Percentiles rank a stretch among this genome's conserved stretches.
These are phyloP conservation scores for Catalaphyllia jardinei DNA, from an alignment of 64 coral and sea anemone species.

Conservation along the genomic window DNA sequence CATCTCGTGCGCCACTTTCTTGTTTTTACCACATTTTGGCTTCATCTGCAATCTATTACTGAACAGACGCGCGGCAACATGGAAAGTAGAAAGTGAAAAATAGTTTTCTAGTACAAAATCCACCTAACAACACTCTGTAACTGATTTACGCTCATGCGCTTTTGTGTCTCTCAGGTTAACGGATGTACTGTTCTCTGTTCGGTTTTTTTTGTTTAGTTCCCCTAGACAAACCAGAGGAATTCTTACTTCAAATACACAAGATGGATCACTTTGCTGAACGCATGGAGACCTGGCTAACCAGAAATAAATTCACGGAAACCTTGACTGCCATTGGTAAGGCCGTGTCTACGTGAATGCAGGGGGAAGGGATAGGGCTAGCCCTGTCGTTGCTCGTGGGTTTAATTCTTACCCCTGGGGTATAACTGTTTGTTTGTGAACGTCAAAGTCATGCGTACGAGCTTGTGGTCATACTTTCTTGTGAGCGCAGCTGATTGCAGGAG, in stretches of 20 bases:
- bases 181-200: background rate
- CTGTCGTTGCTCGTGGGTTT: too few relatives aligned
- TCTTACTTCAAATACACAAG: slow-evolving; percentile 81
- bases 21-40: background rate
- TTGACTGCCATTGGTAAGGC: slow-evolving; percentile 76
- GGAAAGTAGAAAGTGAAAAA: background rate
- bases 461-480: too few relatives aligned
- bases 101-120: background rate
- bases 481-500: too few relatives aligned
- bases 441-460: too few relatives aligned
- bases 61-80: too few relatives aligned
- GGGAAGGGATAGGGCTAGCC: too few relatives aligned
- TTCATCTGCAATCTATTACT: background rate
- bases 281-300: slow-evolving; percentile 92
- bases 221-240: slow-evolving; percentile 99
- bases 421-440: too few relatives aligned
- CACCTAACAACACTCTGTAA: background rate
- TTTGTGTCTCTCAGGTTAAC: background rate
- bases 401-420: too few relatives aligned
- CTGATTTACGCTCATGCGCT: background rate
- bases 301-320: slow-evolving; percentile 81
- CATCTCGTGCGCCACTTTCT: background rate
- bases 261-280: slow-evolving; percentile 96
- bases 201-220: slow-evolving; percentile 36
- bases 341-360: background rate